Conservation (phyloP, 2,888 invertebrate species). For the Conistra vaccinii region DNA sequence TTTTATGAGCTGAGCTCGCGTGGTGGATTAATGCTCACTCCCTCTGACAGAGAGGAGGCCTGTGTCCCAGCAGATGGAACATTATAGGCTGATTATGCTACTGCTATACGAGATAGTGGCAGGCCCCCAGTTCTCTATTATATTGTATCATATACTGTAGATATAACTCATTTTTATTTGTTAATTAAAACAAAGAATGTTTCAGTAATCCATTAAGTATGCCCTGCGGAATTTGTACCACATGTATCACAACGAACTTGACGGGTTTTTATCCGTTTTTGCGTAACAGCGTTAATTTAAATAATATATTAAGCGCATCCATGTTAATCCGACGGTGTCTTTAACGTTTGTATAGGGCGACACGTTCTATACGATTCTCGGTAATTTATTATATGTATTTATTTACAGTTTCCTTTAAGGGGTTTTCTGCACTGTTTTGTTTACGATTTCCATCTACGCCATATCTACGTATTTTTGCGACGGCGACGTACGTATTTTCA, state of each 20-base stretch:
- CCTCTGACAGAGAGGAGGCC: no score
- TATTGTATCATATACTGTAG: background rate
- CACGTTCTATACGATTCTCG: conserved; percentile 46
- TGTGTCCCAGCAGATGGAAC: no score
- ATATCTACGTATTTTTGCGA: background rate
- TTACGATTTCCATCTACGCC: background rate
- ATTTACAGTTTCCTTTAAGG: conserved; percentile 37
- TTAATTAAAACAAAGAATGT: background rate
- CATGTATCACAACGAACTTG: background rate
- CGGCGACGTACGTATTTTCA: background rate
- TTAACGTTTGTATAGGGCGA: conserved; percentile 12
- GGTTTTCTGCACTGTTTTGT: conserved; percentile 27
- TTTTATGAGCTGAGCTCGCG: no score
- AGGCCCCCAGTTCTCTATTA: no score
- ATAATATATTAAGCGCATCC: conserved; percentile 57
- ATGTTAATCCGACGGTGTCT: conserved; percentile 49
- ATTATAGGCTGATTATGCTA: no score
- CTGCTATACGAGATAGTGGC: no score
- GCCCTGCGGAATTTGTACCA: conserved; percentile 7
- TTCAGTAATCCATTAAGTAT: no score
- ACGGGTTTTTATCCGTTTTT: conserved; percentile 42
- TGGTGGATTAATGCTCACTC: no score
- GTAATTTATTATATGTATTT: conserved; percentile 49
- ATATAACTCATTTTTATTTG: no score
- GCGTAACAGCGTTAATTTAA: conserved; percentile 38